These are phyloP conservation scores for Phymanthus crucifer DNA, from an alignment of 92 coral and sea anemone genomes.

Conservation along the genomic window DNA sequence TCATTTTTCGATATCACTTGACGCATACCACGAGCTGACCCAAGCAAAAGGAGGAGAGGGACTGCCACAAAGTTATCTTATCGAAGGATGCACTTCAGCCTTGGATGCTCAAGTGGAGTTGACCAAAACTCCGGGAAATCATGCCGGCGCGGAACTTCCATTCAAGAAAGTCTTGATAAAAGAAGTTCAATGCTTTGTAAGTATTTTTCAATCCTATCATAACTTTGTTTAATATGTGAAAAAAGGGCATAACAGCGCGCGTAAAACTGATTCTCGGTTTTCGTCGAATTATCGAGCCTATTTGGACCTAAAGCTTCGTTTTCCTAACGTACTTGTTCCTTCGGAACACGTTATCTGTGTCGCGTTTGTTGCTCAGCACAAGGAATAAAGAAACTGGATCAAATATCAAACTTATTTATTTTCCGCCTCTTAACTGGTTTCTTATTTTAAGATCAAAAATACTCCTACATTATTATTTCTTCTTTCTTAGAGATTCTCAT, in stretches of 20 bases:
- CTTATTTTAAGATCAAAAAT: too few relatives aligned
- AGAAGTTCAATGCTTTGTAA: slow-evolving; percentile 39
- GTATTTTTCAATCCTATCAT: neutral
- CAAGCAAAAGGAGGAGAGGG: slow-evolving; percentile 10
- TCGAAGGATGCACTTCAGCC: slow-evolving; percentile 43
- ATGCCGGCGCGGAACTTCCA: slow-evolving; percentile 57
- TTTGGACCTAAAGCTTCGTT: neutral
- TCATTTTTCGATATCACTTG: slow-evolving; percentile 38
- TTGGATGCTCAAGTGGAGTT: slow-evolving; percentile 33
- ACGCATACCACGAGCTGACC: slow-evolving; percentile 53
- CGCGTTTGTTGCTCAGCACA: too few relatives aligned
- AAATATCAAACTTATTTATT: too few relatives aligned
- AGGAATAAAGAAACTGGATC: too few relatives aligned
- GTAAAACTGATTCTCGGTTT: neutral
- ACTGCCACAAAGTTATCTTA: slow-evolving; percentile 36
- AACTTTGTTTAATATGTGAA: neutral
- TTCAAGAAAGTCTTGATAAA: slow-evolving; percentile 33
- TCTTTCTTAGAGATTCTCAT: too few relatives aligned
- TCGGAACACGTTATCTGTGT: too few relatives aligned
- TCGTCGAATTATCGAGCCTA: neutral
- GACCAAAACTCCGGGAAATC: slow-evolving; percentile 42
- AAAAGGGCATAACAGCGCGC: neutral
- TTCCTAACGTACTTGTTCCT: neutral
- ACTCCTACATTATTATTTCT: too few relatives aligned
- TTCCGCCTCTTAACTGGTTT: too few relatives aligned